Evolutionary conservation across 2,797 vertebrate species (phyloP), one percentile per base, ranked within the genome.

Genomic region (Premnoplex brunnescens): DNA sequence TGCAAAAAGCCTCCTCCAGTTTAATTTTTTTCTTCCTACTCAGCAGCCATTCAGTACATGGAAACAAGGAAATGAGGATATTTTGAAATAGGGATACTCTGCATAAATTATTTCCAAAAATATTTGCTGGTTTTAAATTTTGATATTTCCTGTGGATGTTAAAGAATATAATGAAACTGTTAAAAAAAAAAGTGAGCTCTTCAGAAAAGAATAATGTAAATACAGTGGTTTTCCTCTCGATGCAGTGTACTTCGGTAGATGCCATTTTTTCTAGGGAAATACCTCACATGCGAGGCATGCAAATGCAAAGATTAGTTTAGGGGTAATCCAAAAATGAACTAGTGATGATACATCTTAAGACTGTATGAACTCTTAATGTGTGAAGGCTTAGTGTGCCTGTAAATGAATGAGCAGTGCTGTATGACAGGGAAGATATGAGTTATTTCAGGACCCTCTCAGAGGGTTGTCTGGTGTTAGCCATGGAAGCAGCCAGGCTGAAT

Each of bases 31-130:
- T 69, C 32, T 76, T 92, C 39, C 66, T 77, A 58, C n/a, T 93
- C 48, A 60, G 37, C 28, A 58, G 37, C 46, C 56, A 39, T 78
- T 95, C 58, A 62, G n/a, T 64, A 68, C 19, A 28, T 13, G 46
- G 74, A 91, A 93, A 94, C 48, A 89, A 92, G 76, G 49, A 89
- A 83, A 89, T 49, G 12, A 80, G 28, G 36, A 23, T 80, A 48
- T 89, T 93, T 89, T 72, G 10, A 77, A 80, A 30, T 30, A 55
- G 17, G 15, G 43, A 14, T 85, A 24, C 26, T 89, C 81, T 36
- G 59, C 67, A 67, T 85, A 71, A 79, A 71, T 72, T 82, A 59
- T 66, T 94, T 93, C 77, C 34, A 46, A 74, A 89, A 83, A 58
- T 92, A 66, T 32, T 48, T 85, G 10, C 34, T 48, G 14, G 2